These are phyloP conservation scores for Xenopus laevis DNA, from an alignment of 2,113 vertebrate species.

Conservation along the genomic window DNA sequence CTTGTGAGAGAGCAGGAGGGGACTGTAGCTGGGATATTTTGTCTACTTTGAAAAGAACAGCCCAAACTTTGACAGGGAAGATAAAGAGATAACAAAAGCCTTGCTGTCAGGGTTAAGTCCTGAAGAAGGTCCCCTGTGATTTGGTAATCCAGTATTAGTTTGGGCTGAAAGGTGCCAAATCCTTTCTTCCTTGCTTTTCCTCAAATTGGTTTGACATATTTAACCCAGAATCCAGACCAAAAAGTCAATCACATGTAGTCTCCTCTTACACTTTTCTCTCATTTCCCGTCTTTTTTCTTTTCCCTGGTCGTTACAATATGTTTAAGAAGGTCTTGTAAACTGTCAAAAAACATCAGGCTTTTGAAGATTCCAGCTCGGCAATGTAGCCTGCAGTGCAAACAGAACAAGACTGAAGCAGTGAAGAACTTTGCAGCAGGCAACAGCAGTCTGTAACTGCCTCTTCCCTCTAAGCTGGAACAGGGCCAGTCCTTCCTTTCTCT, in stretches of 20 bases:
- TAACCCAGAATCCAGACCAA: slow-evolving; percentile 57
- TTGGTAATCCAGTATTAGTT: too few species aligned
- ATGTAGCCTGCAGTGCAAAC: slow-evolving; percentile 12
- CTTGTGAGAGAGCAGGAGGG: neutral
- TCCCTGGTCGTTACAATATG: neutral
- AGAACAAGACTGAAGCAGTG: neutral
- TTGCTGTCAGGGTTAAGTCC: neutral
- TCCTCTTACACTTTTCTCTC: slow-evolving; percentile 35
- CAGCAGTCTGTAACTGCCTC: slow-evolving; percentile 29
- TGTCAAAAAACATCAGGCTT: neutral
- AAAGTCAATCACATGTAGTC: slow-evolving; percentile 8
- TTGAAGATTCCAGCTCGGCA: slow-evolving; percentile 7
- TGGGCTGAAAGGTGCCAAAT: neutral
- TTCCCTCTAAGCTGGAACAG: slow-evolving; percentile 36
- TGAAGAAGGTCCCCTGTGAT: neutral
- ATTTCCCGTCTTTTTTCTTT: neutral
- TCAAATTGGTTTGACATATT: slow-evolving; percentile 49
- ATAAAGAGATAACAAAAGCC: neutral
- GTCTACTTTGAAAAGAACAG: neutral
- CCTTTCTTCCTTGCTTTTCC: slow-evolving; percentile 37
- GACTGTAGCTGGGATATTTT: neutral
- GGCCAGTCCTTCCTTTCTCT: slow-evolving; percentile 28
- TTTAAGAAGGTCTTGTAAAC: neutral
- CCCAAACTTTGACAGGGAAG: neutral
- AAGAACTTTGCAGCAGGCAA: slow-evolving; percentile 14